Base-by-base conservation (phyloP, 2,888 invertebrate genomes). In the Sinopyrophorus schimmeli region DNA sequence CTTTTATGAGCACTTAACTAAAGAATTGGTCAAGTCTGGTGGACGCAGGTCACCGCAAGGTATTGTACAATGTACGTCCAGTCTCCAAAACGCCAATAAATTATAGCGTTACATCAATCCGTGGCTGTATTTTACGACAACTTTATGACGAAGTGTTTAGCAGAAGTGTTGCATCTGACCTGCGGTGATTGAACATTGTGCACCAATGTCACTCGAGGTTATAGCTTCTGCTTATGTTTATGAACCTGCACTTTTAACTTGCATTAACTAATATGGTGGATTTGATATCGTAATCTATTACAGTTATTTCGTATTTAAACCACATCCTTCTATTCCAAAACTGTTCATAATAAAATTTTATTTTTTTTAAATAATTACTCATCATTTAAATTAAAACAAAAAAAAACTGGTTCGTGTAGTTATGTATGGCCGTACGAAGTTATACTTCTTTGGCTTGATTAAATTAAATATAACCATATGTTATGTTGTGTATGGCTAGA, bases 21-120 rank as follows among this genome's bases (percentile, higher is more conserved):
- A 48, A 37, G 53, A 49, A 46, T 49, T 44, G 53, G 53, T 48
- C 47, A 48, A 52, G 53, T 53, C 53, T 53, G 46, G 53, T 30
- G 35, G 43, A 53, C 53, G 44, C 43, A 26, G 46, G 46, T 52
- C 43, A 43, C 40, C 34, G 43, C 35, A 47, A 30, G 37, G 52
- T 49, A 51, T 54, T 53, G 54, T 58, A 55, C 60, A 59, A 48
- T 55, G 54, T 59, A 58, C 51, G 42, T 28, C 44, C 42, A 41
- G 43, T 44, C 38, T 52, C 55, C 57, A 59, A 62, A 59, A 54
- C 52, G 54, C 46, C 60, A 44, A 62, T 64, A 63, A 64, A 64
- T 64, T 62, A 64, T 58, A 54, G 47, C 56, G 58, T 60, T 58
- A 58, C 64, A 64, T 64, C 63, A 64, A 60, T 63, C 60, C 58